Conservation (phyloP, 2,113 vertebrate species). For the Sylvia atricapilla region DNA sequence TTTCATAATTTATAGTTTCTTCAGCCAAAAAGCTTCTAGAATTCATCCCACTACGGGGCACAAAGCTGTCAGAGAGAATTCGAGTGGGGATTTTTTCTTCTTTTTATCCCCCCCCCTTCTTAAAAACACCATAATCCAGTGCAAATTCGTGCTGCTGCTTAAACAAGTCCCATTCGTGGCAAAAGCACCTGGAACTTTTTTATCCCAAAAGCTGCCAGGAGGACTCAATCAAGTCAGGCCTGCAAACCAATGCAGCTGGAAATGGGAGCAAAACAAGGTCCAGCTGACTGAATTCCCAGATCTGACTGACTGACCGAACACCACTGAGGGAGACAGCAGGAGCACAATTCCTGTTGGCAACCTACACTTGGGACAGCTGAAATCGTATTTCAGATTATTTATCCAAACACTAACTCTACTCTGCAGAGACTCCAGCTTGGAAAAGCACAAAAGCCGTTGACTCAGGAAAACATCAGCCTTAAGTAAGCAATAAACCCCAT, state of each 20-base stretch:
- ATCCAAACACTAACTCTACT: not conserved
- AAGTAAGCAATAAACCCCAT: not conserved
- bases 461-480: not conserved
- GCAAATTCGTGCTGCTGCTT: not conserved
- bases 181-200: not conserved
- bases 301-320: not conserved
- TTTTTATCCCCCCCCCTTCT: fast-evolving
- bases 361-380: not conserved
- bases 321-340: not conserved
- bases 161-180: not conserved
- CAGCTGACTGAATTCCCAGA: not conserved
- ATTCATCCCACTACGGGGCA: not conserved
- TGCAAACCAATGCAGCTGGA: not conserved
- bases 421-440: not conserved
- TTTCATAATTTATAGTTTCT: not conserved
- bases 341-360: not conserved
- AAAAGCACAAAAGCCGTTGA: not conserved
- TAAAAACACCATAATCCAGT: not conserved
- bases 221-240: not conserved
- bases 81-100: not conserved
- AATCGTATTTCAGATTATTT: not conserved
- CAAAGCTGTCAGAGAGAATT: not conserved
- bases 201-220: not conserved
- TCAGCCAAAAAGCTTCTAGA: not conserved
- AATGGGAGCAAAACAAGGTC: not conserved